Base-by-base conservation (phyloP, 1,140 invertebrate species). In the Lordiphosa stackelbergi region DNA sequence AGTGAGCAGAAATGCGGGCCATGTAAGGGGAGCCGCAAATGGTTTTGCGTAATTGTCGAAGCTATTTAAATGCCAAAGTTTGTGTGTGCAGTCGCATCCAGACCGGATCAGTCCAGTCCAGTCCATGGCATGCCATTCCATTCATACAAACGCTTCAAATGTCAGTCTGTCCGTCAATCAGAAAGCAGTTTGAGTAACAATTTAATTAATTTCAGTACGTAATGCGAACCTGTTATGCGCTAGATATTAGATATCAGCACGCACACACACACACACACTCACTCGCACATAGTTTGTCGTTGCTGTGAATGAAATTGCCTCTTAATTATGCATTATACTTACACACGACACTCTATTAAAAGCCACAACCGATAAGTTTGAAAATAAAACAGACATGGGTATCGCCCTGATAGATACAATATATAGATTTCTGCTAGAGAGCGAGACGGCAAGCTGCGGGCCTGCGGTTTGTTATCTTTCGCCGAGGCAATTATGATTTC, bases 171-270 rank as follows among this genome's bases (percentile, higher is more conserved):
- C 63, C 52, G 64, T 68, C 59, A 68, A 64, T 73, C 73, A 64
- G 47, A 60, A 48, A 72, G 38, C 57, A 41, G 66, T 64, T 69
- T 74, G 58, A 65, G 69, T 77, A 83, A 83, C 78, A 77, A 83
- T 83, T 85, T 85, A 75, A 85, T 85, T 81, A 85, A 85, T 70
- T 73, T 70, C 57, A 66, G 59, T 56, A 42, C 57, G 71, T 75
- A 85, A 85, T 83, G 60, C 53, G 70, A 78, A 61, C 49, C 83
- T 70, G 72, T 85, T 69, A 69, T 62, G 68, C 31, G 42, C 58
- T 46, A 56, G 69, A 53, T 62, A 75, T 63, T 60, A 54, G 63
- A 68, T 68, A 68, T 69, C 58, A 69, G 47, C 48, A 38, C 24
- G 6, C 28, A 31, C 28, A 31, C 35, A 47, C 22, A 16, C 41